phyloP scores from a whole-genome alignment of 2,113 vertebrate genomes.

The Progne subis region DNA sequence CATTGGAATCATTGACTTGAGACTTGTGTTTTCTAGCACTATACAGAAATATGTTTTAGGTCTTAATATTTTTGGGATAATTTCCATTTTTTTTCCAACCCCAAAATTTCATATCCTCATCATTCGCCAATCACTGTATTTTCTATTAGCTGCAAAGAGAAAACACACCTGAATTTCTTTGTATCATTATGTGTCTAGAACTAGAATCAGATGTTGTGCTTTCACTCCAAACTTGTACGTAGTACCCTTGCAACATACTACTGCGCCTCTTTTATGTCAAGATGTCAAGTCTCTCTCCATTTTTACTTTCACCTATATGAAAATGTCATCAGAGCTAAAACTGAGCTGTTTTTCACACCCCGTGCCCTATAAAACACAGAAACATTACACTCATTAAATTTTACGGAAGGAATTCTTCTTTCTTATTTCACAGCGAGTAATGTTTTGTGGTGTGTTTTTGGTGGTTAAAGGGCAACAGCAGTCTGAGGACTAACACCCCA shows the following conservation, averaged over 20 bases:
- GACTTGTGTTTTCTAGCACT: not conserved
- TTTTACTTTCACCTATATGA: conserved; percentile 58
- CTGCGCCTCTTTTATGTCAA: conserved; percentile 11
- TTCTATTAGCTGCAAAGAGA: conserved; percentile 11
- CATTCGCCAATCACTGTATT: not conserved
- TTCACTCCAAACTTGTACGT: not conserved
- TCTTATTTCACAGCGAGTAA: not conserved
- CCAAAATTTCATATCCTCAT: not conserved
- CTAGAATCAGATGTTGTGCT: conserved; percentile 49
- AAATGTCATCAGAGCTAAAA: conserved; percentile 60
- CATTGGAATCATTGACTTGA: not conserved
- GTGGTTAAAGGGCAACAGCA: conserved; percentile 23
- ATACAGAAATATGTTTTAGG: not conserved
- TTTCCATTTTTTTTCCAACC: not conserved
- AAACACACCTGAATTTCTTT: not conserved
- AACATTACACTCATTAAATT: conserved; percentile 54
- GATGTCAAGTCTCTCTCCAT: conserved; percentile 40
- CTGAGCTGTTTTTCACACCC: conserved; percentile 62
- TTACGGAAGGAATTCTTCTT: conserved; percentile 49
- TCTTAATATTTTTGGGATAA: not conserved
- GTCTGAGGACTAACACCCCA: not conserved
- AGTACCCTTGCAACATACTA: not conserved
- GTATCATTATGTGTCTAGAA: not conserved
- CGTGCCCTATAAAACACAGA: conserved; percentile 27
- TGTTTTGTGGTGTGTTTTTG: not conserved